Base-by-base conservation (phyloP, 2,888 invertebrate genomes). In the Acanthopleura granulata region DNA sequence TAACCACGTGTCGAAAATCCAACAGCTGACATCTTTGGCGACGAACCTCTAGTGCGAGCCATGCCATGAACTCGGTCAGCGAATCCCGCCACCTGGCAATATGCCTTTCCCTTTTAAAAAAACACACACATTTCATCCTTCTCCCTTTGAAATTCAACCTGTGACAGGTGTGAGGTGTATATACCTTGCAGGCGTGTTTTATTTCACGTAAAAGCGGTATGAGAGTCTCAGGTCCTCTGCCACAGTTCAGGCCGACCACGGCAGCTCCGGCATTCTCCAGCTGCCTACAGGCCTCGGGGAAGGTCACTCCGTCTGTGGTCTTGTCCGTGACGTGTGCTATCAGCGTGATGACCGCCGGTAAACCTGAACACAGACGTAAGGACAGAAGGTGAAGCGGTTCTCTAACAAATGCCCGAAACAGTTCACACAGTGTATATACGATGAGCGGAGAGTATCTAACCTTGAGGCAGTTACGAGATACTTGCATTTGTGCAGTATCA, bases 211-310 rank as follows among this genome's bases (percentile, higher is more conserved):
- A 72, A 1, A 85, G 74, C 15, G 86, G 86, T n/a, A 87, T 29
- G 83, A 86, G 87, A 40, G 85, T 82, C 0, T 30, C 50, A 11
- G 88, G 89, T 25, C 89, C 89, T 49, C 85, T 70, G 40, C 79
- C 81, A 81, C 88, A 89, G 76, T 89, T 89, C 1, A 89, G 73
- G 0, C 88, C 88, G 0, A 88, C 88, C 16, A 88, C 89, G 49
- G 80, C 86, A 4, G 88, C 88, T 0, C 89, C 89, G 25, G 79
- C 82, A 22, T 86, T 83, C 76, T 87, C 84, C 69, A 89, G 78
- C 62, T 74, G 75, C n/a, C 80, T 76, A 30, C 83, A 83, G 0
- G 87, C 87, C 49, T 87, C 84, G 0, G 83, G 80, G 62, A 84
- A 77, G 0, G 85, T 82, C 0, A 88, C 79, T 29, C 84, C 84